Evolutionary conservation across 2,113 vertebrate species (phyloP).

Genomic region (Atrichornis clamosus): DNA sequence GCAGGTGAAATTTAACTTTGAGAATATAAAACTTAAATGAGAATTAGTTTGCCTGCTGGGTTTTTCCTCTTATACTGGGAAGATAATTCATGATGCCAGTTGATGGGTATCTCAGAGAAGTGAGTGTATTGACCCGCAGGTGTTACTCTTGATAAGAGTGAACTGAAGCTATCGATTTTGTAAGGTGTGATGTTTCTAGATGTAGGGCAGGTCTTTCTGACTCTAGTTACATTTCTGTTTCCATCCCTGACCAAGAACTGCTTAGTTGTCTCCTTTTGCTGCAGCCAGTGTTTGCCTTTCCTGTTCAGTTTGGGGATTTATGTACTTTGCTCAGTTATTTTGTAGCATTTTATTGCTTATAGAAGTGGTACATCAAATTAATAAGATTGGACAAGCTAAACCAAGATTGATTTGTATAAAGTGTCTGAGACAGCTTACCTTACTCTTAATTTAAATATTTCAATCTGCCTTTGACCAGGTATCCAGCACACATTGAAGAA

Average conservation of each 20-base stretch:
- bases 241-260: not conserved
- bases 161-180: not conserved
- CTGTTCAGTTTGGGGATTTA: not conserved
- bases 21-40: not conserved
- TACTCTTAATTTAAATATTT: not conserved
- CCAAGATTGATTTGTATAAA: not conserved
- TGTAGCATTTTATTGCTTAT: not conserved
- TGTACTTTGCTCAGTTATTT: not conserved
- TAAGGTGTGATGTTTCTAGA: not conserved
- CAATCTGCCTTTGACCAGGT: slow-evolving; percentile 76
- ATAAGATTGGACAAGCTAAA: not conserved
- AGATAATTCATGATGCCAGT: not conserved
- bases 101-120: not conserved
- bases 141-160: not conserved
- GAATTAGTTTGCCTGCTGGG: not conserved
- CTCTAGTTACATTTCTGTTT: not conserved
- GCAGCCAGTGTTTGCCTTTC: not conserved
- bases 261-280: not conserved
- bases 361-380: not conserved
- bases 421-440: not conserved
- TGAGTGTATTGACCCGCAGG: not conserved
- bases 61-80: not conserved
- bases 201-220: not conserved
- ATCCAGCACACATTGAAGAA: slow-evolving; percentile 92
- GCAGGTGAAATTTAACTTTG: not conserved